Conservation (phyloP, 2,113 vertebrate genomes). For the Oriolus oriolus region DNA sequence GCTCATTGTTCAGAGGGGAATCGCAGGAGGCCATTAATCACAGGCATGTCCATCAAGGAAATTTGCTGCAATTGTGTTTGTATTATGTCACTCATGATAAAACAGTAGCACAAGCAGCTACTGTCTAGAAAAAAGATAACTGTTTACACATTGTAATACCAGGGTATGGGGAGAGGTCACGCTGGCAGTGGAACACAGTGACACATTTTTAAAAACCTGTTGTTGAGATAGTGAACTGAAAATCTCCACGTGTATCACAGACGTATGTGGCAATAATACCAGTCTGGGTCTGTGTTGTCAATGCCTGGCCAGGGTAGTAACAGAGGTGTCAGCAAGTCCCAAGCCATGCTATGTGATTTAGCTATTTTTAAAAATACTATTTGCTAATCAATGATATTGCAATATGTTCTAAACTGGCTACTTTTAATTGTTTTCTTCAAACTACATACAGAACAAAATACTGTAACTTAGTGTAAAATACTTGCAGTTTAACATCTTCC, state of each 20-base stretch:
- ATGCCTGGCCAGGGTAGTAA: neutral
- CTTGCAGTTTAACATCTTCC: neutral
- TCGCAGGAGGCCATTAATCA: neutral
- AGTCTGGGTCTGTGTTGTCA: neutral
- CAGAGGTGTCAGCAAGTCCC: accelerated
- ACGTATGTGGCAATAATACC: neutral
- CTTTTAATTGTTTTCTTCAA: neutral
- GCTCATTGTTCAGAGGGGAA: neutral
- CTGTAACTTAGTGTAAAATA: neutral
- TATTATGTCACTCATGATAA: neutral
- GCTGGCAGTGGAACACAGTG: neutral
- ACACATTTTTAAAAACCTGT: neutral
- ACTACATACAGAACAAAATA: neutral
- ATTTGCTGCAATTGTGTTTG: neutral
- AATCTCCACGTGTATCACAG: neutral
- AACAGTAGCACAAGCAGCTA: neutral
- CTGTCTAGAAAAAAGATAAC: neutral
- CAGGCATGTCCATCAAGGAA: neutral
- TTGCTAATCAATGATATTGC: neutral
- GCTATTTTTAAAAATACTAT: neutral
- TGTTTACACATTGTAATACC: neutral
- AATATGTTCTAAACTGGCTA: neutral
- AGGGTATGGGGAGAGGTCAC: neutral
- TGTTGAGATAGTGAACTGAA: neutral
- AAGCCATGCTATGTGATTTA: neutral